Base-by-base conservation (phyloP, 2,113 vertebrate species). In the Origma solitaria region DNA sequence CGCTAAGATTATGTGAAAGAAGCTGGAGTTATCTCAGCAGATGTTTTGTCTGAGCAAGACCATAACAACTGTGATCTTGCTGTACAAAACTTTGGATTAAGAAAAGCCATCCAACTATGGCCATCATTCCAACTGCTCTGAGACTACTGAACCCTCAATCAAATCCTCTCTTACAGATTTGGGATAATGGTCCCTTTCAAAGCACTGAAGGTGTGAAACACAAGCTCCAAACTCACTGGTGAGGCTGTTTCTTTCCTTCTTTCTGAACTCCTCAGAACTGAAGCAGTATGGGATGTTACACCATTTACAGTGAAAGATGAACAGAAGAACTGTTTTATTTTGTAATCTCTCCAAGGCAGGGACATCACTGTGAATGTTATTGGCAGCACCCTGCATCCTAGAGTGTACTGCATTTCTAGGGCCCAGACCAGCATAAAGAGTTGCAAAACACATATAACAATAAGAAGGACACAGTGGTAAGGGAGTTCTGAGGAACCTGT, bases 21-120 rank as follows among this genome's bases (percentile, higher is more conserved):
- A 94, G 49, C 40, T 94, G 91, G 83, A 95, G 77, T 53, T 50
- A 88, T 80, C 62, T 66, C 45, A 92, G 90, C 28, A 80, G 37
- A 23, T 78, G 66, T 70, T 95, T 93, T 82, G 56, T 51, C 72
- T 90, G 77, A 62, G 69, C 25, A 85, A 72, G 28, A 54, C 54
- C 81, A 65, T 72, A 70, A 91, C 57, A 92, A 56, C 27, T 91
- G 70, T 22, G n/a, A 54, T 49, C 45, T 85, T 86, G 14, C 38
- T 44, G 77, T 62, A 40, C 40, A 77, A 31, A 57, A 73, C 3
- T 82, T 58, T 6, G 6, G 72, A 71, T 79, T 86, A 90, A 78
- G 62, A 82, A 65, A 86, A 86, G 35, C 22, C 69, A 68, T 68
- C 47, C 24, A 86, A 54, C 54, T 10, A 4, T 31, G 27, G 33